Conservation (phyloP, 2,113 vertebrate species). For the Falcunculus frontatus region DNA sequence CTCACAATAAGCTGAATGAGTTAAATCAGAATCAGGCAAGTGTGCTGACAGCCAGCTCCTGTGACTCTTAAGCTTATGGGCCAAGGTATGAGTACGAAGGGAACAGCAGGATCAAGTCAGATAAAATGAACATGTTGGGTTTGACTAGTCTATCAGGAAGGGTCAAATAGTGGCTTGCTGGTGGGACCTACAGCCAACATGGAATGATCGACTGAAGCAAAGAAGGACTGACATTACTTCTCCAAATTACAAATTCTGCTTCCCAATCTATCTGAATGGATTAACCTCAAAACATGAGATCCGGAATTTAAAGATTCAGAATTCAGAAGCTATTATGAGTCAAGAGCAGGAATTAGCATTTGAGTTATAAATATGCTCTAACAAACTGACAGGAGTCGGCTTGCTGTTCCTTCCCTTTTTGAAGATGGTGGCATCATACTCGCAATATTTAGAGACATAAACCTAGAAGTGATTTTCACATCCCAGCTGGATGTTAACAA, state of each 20-base stretch:
- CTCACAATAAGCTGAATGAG: conserved; percentile 53
- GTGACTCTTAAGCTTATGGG: background rate
- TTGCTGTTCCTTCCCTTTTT: conserved; percentile 51
- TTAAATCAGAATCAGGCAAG: conserved; percentile 35
- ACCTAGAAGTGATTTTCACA: conserved; percentile 62
- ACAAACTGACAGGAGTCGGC: conserved; percentile 52
- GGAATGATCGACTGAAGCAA: conserved; percentile 4
- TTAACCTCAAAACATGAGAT: conserved; percentile 60
- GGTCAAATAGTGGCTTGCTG: background rate
- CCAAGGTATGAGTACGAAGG: background rate
- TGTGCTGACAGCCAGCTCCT: background rate
- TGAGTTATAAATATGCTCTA: conserved; percentile 62
- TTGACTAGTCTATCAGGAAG: background rate
- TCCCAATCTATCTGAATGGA: conserved; percentile 59
- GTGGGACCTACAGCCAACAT: background rate
- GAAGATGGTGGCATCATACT: conserved; percentile 57
- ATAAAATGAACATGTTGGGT: background rate
- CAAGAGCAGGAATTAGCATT: conserved; percentile 69
- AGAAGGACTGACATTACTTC: conserved; percentile 28
- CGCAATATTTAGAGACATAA: conserved; percentile 48
- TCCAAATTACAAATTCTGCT: conserved; percentile 52
- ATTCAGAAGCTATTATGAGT: conserved; percentile 70
- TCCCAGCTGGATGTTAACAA: conserved; percentile 52
- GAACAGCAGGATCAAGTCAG: background rate
- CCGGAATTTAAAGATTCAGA: conserved; percentile 59